These are phyloP conservation scores for Aegotheles bennettii DNA, from an alignment of 2,113 vertebrate species.

Conservation along the genomic window DNA sequence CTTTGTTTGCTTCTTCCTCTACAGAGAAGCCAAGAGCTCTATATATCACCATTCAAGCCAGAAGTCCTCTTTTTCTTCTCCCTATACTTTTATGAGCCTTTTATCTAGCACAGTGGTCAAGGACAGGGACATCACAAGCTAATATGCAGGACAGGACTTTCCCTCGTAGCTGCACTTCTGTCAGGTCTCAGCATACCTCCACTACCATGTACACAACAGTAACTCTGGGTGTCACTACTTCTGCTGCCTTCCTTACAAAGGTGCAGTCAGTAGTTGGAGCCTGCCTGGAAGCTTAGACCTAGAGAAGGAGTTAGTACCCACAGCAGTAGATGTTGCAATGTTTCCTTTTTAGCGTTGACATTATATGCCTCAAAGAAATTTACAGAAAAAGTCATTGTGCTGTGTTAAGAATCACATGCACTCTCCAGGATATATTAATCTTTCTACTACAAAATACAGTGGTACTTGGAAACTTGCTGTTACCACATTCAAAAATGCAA, in stretches of 20 bases:
- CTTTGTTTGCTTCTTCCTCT: background rate
- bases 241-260: background rate
- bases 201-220: rapidly evolving
- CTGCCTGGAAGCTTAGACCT: background rate
- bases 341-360: background rate
- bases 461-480: background rate
- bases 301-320: rapidly evolving
- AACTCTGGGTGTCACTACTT: background rate
- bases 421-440: rapidly evolving
- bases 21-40: background rate
- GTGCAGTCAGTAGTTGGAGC: background rate
- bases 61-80: background rate
- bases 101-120: background rate
- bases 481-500: background rate
- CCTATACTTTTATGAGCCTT: background rate
- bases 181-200: background rate
- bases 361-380: background rate
- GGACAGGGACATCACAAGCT: background rate
- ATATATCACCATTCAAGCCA: background rate
- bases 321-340: rapidly evolving
- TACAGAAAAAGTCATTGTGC: rapidly evolving
- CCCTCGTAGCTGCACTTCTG: background rate
- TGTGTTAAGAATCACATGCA: background rate
- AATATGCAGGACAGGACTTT: background rate
- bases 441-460: background rate